Base-by-base conservation (phyloP, 2,888 invertebrate species). In the Tetragonula carbonaria region DNA sequence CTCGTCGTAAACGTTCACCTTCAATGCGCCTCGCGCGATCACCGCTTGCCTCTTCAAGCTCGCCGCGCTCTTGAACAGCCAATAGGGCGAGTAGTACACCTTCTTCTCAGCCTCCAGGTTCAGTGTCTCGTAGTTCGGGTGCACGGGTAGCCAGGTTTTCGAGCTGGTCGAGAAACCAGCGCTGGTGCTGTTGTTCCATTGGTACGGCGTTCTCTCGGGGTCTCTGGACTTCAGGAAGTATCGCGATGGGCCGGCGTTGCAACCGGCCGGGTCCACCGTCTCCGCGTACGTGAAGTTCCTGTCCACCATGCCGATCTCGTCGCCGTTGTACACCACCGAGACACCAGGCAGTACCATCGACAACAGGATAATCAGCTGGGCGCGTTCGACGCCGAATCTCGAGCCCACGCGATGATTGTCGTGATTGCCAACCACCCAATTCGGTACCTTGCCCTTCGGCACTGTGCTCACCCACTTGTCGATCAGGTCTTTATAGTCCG, bases 281-380 rank as follows among this genome's bases (percentile, higher is more conserved):
- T 97, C 95, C 4, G 95, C 94, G 95, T 96, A 97, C 8, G 95
- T 95, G 23, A 97, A 95, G 91, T 94, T 93, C 0, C 92, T 93
- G 92, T 97, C 96, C 0, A 95, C 95, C 97, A 98, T 97, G 13
- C 97, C 98, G 76, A 98, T 96, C 93, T 98, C 98, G 92, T 98
- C 98, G 0, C 98, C 98, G 91, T 98, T 97, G 94, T 98, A 97
- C 33, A 96, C 95, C 28, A 96, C 94, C 11, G 96, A 95, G 0
- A 96, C 95, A 13, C 97, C 97, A 0, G 96, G 96, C 63, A 97
- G 93, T 18, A 96, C 94, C 92, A 96, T 95, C 82, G 96, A 95
- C 74, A 97, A 91, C 96, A 96, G 96, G 88, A 95, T 95, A 53
- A 96, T 91, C 45, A 95, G 95, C 91, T 96, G 96, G 2, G 95